Conservation (phyloP, 2,113 vertebrate species). For the Cebus imitator region DNA sequence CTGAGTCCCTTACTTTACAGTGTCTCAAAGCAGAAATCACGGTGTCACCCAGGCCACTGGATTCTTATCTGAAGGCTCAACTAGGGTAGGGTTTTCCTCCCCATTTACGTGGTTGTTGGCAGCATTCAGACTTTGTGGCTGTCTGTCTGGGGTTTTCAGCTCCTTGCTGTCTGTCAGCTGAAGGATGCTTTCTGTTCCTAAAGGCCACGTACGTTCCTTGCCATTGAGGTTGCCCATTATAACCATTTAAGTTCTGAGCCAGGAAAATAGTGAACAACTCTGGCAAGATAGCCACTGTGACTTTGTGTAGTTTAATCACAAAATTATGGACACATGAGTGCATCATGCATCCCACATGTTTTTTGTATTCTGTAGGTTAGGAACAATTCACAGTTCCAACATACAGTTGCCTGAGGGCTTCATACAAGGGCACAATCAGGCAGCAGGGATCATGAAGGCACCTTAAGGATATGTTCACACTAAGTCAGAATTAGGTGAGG, state of each 20-base stretch:
- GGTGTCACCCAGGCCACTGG: background rate
- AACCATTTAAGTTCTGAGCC: background rate
- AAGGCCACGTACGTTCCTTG: background rate
- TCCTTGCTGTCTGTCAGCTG: background rate
- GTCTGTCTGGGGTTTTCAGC: background rate
- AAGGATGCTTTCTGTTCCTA: background rate
- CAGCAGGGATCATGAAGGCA: background rate
- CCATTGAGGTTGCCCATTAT: rapidly evolving
- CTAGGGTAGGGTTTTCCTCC: background rate
- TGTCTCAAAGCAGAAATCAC: background rate
- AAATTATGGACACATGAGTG: background rate
- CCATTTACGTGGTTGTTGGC: background rate
- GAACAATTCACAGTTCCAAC: background rate
- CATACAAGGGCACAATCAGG: background rate
- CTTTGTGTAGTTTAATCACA: background rate
- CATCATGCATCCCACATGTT: too few species aligned
- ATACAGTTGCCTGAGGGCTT: background rate
- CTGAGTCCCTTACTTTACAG: background rate
- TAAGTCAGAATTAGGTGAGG: background rate
- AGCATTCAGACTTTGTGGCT: background rate
- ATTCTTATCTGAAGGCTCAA: background rate
- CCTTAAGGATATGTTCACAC: background rate
- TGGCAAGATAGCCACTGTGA: background rate
- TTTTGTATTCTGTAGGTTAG: background rate
- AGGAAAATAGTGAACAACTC: background rate